phyloP scores from a whole-genome alignment of 2,113 vertebrate genomes.

The Apeltes quadracus region DNA sequence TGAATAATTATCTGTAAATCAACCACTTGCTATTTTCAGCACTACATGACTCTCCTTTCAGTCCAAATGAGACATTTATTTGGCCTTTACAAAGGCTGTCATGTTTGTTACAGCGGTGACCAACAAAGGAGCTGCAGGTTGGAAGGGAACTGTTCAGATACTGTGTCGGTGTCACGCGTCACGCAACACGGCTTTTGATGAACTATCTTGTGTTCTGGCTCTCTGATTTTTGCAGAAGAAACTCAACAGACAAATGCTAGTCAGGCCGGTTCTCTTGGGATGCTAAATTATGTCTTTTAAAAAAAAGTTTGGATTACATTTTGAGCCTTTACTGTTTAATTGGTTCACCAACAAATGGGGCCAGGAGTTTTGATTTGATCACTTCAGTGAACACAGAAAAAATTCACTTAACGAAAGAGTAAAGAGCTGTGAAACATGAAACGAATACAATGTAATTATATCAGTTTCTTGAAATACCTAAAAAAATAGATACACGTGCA shows the following conservation, averaged over 20 bases:
- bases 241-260: neutral
- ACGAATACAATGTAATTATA: neutral
- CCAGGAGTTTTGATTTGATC: neutral
- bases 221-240: neutral
- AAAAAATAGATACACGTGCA: neutral
- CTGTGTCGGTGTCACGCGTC: neutral
- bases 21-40: neutral
- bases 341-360: neutral
- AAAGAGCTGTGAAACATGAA: neutral
- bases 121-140: neutral
- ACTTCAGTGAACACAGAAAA: constrained; percentile 18
- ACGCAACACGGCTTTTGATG: constrained; percentile 19
- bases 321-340: neutral
- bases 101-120: neutral
- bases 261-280: neutral
- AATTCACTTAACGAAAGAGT: neutral
- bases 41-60: neutral
- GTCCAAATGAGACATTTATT: neutral
- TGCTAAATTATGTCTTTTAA: constrained; percentile 2
- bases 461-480: neutral
- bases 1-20: neutral
- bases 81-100: neutral
- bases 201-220: constrained; percentile 10
- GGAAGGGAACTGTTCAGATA: neutral
- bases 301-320: neutral